Base-by-base conservation (phyloP, 2,888 invertebrate species). In the Leucozona laternaria region DNA sequence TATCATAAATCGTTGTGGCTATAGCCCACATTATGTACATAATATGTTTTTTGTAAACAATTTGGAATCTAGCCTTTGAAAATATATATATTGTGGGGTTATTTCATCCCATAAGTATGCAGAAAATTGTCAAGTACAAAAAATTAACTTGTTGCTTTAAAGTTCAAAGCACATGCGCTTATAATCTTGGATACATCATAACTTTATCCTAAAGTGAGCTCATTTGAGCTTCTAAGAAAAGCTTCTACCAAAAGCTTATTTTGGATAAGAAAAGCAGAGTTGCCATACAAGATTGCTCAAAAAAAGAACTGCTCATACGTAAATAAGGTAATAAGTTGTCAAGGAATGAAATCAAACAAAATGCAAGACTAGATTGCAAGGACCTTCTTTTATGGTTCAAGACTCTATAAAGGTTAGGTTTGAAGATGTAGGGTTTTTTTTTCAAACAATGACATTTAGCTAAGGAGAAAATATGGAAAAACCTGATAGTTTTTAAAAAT, bases 91-190 rank as follows among this genome's bases (percentile, higher is more conserved):
- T n/a, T n/a, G n/a, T n/a, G n/a, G n/a, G n/a, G n/a, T n/a, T n/a
- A 22, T 43, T n/a, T 43, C 62, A 62, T 62, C 62, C 62, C 25
- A 6, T n/a, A 62, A 62, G 25, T 62, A 62, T 40, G 62, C 40
- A 62, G 0, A 31, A 0, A 17, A 57, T n/a, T 62, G 2, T 57
- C 7, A 25, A 15, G 4, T 5, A 25, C n/a, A n/a, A 45, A 20
- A 17, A 34, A 1, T 17, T 15, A 13, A 58, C 58, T 31, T 64
- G 45, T 64, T 64, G 64, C 45, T 31, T 31, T 13, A n/a, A 57
- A 50, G 17, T 28, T n/a, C 6, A 17, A 37, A 43, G 10, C 40
- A 8, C 4, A 28, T 60, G 10, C 11, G 8, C 28, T 28, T 28
- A 28, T 13, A 13, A 58, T 58, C 10, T 17, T 45, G 28, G 64